Evolutionary conservation across 2,113 vertebrate species (phyloP).

Genomic region (Hippolais icterina): DNA sequence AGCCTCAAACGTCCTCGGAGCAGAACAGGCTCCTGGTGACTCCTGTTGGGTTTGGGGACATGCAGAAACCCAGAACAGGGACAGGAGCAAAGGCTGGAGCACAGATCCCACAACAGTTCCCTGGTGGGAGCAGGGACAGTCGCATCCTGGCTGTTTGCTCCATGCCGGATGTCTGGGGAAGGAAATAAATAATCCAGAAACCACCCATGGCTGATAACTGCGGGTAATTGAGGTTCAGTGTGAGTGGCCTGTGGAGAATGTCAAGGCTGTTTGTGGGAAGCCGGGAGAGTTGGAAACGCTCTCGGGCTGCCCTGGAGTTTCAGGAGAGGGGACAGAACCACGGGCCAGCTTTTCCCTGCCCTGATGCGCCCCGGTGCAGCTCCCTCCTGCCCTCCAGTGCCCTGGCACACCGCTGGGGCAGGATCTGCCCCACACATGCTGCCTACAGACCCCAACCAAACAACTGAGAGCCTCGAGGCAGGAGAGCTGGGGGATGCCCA

Average conservation of each 20-base stretch:
- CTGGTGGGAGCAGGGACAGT: neutral
- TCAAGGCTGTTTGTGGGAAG: neutral
- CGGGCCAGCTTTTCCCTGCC: neutral
- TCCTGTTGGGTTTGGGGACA: accelerated
- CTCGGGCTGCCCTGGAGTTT: neutral
- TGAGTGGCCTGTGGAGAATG: neutral
- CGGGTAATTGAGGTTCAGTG: neutral
- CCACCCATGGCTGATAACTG: neutral
- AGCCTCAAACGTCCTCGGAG: accelerated
- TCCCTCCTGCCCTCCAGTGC: accelerated
- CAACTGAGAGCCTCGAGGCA: accelerated
- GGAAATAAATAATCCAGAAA: constrained; percentile 2
- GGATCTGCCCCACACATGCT: neutral
- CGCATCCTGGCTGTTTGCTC: neutral
- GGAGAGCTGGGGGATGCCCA: neutral
- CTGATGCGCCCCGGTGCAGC: neutral
- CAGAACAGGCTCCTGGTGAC: neutral
- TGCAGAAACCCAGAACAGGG: accelerated
- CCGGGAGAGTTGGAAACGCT: neutral
- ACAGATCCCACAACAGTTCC: accelerated
- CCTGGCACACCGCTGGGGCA: neutral
- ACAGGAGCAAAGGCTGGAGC: neutral
- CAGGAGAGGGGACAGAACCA: neutral
- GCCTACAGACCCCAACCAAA: neutral
- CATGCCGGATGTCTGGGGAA: neutral